These are phyloP conservation scores for Conus ventricosus DNA, from an alignment of 1,140 invertebrate genomes.

Conservation along the genomic window DNA sequence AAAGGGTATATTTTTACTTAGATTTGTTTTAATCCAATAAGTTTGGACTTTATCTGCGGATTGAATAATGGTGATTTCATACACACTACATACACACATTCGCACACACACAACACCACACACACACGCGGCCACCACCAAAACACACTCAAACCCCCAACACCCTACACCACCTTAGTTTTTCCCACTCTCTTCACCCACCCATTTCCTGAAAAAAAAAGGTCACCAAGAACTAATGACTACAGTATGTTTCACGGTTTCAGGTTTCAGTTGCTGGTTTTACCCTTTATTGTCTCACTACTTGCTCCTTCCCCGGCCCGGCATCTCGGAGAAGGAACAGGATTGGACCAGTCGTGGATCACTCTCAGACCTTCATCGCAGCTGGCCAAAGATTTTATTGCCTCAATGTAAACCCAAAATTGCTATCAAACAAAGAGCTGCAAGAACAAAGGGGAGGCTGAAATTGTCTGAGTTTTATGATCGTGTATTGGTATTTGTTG, in stretches of 20 bases:
- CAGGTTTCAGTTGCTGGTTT: conserved; percentile 77
- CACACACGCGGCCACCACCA: no score
- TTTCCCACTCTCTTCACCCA: no score
- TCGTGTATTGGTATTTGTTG: background rate
- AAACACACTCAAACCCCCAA: no score
- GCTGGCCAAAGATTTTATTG: conserved; percentile 69
- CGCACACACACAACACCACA: no score
- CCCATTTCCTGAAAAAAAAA: no score
- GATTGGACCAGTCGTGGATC: conserved; percentile 75
- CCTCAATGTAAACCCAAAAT: conserved; percentile 61
- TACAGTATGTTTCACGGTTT: conserved; percentile 7
- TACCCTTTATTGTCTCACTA: conserved; percentile 79
- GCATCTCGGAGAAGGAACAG: conserved; percentile 73
- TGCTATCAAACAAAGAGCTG: conserved; percentile 63
- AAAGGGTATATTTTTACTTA: no score
- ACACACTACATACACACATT: no score
- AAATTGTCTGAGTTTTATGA: background rate
- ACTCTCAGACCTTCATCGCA: conserved; percentile 67
- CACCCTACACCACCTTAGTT: no score
- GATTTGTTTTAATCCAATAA: no score
- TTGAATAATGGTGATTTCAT: no score
- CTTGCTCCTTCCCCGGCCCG: conserved; percentile 78
- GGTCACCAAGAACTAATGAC: no score
- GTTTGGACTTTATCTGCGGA: no score
- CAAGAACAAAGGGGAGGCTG: conserved; percentile 69